These are phyloP conservation scores for Galerucella nymphaeae DNA, from an alignment of 2,888 invertebrate species.

Conservation along the genomic window DNA sequence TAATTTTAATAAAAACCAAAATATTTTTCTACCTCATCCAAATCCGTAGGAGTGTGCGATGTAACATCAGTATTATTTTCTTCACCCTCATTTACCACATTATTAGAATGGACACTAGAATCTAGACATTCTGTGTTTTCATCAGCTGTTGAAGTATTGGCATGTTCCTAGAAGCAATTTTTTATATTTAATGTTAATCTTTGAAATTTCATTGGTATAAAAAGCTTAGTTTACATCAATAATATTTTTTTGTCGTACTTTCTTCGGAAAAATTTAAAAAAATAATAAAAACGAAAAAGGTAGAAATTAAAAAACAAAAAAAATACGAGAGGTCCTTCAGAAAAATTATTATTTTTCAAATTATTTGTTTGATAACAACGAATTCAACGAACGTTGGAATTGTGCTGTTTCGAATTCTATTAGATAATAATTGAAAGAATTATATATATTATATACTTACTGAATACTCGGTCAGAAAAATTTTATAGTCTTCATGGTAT, in stretches of 20 bases:
- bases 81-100: constrained; percentile 37
- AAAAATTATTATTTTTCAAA: neutral
- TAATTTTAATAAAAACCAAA: constrained; percentile 29
- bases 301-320: constrained; percentile 1
- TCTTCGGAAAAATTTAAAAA: constrained; percentile 3
- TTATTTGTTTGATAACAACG: constrained; percentile 3
- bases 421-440: constrained; percentile 33
- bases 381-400: constrained; percentile 5
- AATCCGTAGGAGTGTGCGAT: constrained; percentile 38
- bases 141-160: too few relatives aligned
- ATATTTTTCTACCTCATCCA: constrained; percentile 32
- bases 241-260: constrained; percentile 19
- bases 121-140: constrained; percentile 33
- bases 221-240: constrained; percentile 24
- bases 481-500: constrained; percentile 37
- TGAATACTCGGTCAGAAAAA: constrained; percentile 32
- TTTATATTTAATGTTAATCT: constrained; percentile 30
- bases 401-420: constrained; percentile 21
- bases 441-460: constrained; percentile 34
- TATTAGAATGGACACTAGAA: constrained; percentile 40
- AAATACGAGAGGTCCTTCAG: neutral
- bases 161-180: too few relatives aligned
- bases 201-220: constrained; percentile 22
- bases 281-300: neutral
- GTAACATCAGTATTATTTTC: constrained; percentile 35